Conservation (phyloP, 2,113 vertebrate species). For the Eubucco bourcierii region DNA sequence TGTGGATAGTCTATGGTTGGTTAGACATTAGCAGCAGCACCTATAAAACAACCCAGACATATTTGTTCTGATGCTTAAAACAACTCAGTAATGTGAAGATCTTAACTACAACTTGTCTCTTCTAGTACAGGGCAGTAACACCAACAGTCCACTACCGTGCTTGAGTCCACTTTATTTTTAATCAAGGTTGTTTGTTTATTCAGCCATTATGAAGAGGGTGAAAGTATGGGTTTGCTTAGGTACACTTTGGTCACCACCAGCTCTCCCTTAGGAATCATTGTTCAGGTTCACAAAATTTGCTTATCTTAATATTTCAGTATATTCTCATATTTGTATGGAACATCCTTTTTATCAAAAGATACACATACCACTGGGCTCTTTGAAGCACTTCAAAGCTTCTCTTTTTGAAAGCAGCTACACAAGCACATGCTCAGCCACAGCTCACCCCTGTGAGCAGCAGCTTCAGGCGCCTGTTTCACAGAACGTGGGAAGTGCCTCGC, state of each 20-base stretch:
- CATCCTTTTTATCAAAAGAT: slow-evolving; percentile 66
- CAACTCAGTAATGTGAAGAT: neutral
- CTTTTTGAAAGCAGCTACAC: neutral
- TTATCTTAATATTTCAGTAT: slow-evolving; percentile 66
- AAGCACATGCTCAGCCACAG: neutral
- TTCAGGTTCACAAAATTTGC: slow-evolving; percentile 12
- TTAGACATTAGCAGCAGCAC: neutral
- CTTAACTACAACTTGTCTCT: neutral
- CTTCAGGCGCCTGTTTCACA: neutral
- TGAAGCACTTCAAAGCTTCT: slow-evolving; percentile 65
- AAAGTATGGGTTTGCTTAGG: slow-evolving; percentile 35
- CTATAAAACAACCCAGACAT: neutral
- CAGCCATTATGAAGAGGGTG: neutral
- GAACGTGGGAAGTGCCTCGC: fast-evolving
- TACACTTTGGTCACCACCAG: slow-evolving; percentile 27
- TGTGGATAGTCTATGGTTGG: neutral
- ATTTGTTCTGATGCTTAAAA: neutral
- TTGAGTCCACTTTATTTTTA: slow-evolving; percentile 8
- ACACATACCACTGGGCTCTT: slow-evolving; percentile 37
- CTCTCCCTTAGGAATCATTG: slow-evolving; percentile 49
- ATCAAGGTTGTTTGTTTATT: slow-evolving; percentile 46
- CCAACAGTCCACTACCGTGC: neutral
- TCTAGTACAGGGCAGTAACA: neutral
- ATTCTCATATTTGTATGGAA: slow-evolving; percentile 59
- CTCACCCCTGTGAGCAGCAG: neutral